Evolutionary conservation across 2,113 vertebrate genomes (phyloP).

Genomic region (Chloropsis hardwickii): DNA sequence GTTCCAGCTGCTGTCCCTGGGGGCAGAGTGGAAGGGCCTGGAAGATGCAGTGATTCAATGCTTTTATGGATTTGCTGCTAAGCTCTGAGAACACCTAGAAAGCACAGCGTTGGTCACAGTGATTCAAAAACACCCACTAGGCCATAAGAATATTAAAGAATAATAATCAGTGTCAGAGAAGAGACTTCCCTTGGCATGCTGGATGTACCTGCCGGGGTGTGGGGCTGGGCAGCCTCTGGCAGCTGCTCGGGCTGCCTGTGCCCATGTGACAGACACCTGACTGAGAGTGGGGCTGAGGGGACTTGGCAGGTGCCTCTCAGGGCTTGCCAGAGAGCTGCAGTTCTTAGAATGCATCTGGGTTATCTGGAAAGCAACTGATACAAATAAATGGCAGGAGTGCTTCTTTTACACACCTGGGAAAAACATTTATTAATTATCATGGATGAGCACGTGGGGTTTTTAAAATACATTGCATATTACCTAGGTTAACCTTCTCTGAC

Average conservation of each 20-base stretch:
- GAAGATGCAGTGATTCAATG: background rate
- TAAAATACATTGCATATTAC: background rate
- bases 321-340: background rate
- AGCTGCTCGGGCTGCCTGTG: background rate
- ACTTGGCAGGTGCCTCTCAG: background rate
- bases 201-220: background rate
- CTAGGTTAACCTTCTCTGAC: background rate
- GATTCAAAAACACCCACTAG: background rate
- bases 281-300: background rate
- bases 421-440: background rate
- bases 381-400: background rate
- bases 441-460: background rate
- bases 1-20: background rate
- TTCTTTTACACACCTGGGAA: background rate
- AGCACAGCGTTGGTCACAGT: background rate
- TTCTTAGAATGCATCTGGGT: background rate
- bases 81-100: background rate
- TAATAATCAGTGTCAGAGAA: background rate
- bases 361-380: background rate
- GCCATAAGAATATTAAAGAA: background rate
- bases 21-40: background rate
- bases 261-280: background rate
- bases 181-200: rapidly evolving
- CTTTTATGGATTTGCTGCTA: background rate
- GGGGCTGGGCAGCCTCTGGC: background rate